Evolutionary conservation across 2,888 invertebrate genomes (phyloP).

Genomic region (Ramazzottius varieornatus): DNA sequence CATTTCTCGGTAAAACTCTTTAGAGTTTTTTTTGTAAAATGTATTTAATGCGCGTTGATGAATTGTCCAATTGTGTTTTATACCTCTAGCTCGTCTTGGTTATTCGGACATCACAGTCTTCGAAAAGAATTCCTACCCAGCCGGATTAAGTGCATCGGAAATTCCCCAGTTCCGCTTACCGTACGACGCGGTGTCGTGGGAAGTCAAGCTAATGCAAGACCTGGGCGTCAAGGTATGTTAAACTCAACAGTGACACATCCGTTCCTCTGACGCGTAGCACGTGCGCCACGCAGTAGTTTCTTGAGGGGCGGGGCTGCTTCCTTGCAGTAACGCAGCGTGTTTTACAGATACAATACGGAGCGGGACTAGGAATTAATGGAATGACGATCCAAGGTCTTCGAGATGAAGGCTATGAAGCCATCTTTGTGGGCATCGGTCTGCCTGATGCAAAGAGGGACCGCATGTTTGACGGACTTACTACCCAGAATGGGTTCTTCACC

Average conservation of each 20-base stretch:
- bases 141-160: conserved; percentile 75
- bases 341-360: conserved; percentile 33
- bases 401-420: conserved; percentile 39
- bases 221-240: conserved; percentile 53
- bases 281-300: neutral
- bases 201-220: conserved; percentile 64
- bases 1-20: conserved; percentile 36
- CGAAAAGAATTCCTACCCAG: conserved; percentile 58
- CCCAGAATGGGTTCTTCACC: conserved; percentile 62
- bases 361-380: conserved; percentile 33
- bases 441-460: conserved; percentile 60
- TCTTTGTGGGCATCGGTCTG: conserved; percentile 46
- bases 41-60: too few relatives aligned
- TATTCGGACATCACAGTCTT: conserved; percentile 70
- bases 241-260: too few relatives aligned
- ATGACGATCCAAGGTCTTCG: conserved; percentile 35
- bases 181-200: conserved; percentile 66
- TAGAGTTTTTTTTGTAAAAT: too few relatives aligned
- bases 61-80: too few relatives aligned
- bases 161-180: conserved; percentile 92
- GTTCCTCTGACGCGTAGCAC: neutral
- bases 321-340: neutral
- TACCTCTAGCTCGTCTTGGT: conserved; percentile 44
- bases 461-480: conserved; percentile 34
- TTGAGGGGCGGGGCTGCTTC: too few relatives aligned